Percentiles rank a stretch among this genome's conserved stretches.
phyloP scores from a whole-genome alignment of 2,113 vertebrate genomes.

The Anhinga rufa region DNA sequence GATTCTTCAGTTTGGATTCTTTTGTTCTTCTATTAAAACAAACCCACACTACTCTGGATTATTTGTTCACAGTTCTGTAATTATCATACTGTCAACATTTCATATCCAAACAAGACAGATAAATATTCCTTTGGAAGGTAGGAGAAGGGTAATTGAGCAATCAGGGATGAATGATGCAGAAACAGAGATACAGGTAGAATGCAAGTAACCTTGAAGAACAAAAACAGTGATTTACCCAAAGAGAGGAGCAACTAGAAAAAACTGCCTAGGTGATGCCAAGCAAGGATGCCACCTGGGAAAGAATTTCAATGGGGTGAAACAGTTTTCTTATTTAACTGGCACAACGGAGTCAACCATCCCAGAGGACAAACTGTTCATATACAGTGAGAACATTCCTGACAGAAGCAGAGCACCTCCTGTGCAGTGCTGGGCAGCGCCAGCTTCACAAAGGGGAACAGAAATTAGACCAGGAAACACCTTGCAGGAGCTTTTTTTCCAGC shows the following conservation, averaged over 20 bases:
- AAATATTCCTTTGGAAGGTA: slow-evolving; percentile 11
- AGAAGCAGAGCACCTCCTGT: background rate
- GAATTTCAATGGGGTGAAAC: background rate
- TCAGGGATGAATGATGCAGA: slow-evolving; percentile 28
- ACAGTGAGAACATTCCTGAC: background rate
- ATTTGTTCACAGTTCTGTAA: background rate
- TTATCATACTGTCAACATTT: slow-evolving; percentile 27
- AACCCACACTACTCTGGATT: background rate
- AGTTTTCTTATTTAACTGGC: background rate
- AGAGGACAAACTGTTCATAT: background rate
- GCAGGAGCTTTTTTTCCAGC: background rate
- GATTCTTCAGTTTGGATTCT: background rate
- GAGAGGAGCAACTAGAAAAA: background rate
- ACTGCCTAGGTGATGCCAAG: background rate
- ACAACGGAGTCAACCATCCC: background rate
- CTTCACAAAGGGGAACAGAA: background rate
- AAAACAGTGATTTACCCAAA: background rate
- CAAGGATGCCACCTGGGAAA: background rate
- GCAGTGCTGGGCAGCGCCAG: background rate
- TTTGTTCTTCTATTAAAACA: background rate
- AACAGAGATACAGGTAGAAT: background rate
- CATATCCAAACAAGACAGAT: background rate
- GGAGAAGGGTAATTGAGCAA: slow-evolving; percentile 42
- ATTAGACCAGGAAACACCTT: background rate
- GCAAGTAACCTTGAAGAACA: slow-evolving; percentile 2